Base-by-base conservation (phyloP, 2,888 invertebrate genomes). In the Cephus pulcher region DNA sequence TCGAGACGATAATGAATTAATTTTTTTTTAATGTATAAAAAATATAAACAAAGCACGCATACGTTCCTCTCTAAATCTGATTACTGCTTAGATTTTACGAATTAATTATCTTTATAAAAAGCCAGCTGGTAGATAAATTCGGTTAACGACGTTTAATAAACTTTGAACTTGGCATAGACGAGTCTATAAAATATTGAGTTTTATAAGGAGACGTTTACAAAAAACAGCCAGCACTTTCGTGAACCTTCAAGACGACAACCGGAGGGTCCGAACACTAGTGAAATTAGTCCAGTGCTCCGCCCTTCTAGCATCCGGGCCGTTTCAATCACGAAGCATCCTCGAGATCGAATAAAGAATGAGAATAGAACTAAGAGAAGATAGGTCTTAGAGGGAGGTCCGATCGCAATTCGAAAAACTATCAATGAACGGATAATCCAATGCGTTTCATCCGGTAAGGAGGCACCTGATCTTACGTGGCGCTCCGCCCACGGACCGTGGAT, bases 391-490 rank as follows among this genome's bases (percentile, higher is more conserved):
- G 56, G 23, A 56, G 56, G 56, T 78, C 78, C 35, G 69, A 80
- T 78, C 73, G 75, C 76, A 76, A 78, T 76, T 78, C 32, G 56
- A 76, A 71, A 56, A 75, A 78, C 77, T 56, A 80, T 80, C 80
- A 80, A 77, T 75, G 77, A 68, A 15, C 56, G 34, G n/a, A 12
- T 37, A 71, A 73, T 75, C 35, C 40, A 40, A 71, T n/a, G 75
- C 75, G 75, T 69, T 73, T 69, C 74, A 78, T 78, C 78, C 76
- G 81, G 81, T 78, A 80, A 34, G 71, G 71, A 33, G 78, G 79
- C 77, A 79, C 75, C 77, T 34, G 78, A 78, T 78, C 77, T 75
- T 56, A 68, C 71, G 71, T 37, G 34, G 73, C 37, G 32, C 78
- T 73, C 79, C 79, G 76, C 79, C 79, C 77, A 77, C 77, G 35